Base-by-base conservation (phyloP, 1,140 invertebrate genomes). In the Zelostemma sp. region DNA sequence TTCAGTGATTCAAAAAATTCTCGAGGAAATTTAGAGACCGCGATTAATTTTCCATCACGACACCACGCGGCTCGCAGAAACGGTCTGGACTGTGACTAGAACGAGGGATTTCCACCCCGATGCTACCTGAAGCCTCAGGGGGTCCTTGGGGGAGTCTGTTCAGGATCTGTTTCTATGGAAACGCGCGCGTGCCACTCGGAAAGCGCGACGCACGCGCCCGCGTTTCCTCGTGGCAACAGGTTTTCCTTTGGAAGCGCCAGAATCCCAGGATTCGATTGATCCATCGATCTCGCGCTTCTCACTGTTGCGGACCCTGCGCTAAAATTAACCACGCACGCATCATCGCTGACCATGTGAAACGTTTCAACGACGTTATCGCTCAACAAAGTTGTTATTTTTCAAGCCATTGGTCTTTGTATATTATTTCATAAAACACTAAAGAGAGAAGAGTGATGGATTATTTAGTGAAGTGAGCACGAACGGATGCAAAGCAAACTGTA, bases 21-120 rank as follows among this genome's bases (percentile, higher is more conserved):
- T n/a, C n/a, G n/a, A n/a, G n/a, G n/a, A n/a, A n/a, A n/a, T n/a
- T 25, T 41, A 21, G 57, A 69, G 31, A 6, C 6, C 16, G 16
- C 5, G 11, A 17, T 43, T 50, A 18, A 48, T 46, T 46, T 31
- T 33, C 58, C 47, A 8, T 8, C 65, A 66, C 60, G 63, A 54
- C 51, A 63, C 65, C 70, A 74, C 72, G 72, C 56, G 68, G 74
- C 75, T 69, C 68, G 76, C 68, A 67, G 75, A 76, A 75, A 79
- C 75, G 68, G 73, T 78, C 64, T 65, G 73, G 71, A 78, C 76
- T 76, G 76, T 76, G 72, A 75, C 70, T 68, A 70, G 57, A 59
- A 49, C 73, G 76, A 77, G 75, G 76, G 72, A 71, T 78, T 80
- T 76, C 70, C 75, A 77, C 77, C 76, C 74, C 68, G 61, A 65